Base-by-base conservation (phyloP, 2,888 invertebrate genomes). In the Apotomis betuletana region DNA sequence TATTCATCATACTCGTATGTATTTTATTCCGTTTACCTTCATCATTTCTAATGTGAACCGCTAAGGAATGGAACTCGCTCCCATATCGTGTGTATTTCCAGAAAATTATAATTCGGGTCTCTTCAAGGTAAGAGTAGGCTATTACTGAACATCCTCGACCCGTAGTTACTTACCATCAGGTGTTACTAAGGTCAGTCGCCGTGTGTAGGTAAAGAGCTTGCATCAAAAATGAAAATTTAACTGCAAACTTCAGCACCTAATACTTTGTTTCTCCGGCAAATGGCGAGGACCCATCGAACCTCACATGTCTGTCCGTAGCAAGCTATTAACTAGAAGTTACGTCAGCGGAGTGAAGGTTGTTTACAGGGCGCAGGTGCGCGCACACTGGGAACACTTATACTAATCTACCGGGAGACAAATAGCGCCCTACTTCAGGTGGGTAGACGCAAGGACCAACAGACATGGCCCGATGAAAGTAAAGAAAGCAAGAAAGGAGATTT, bases 371-470 rank as follows among this genome's bases (percentile, higher is more conserved):
- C 89, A 89, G 89, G 88, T 89, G 89, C 80, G 79, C 75, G 77
- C 78, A 79, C 80, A 78, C 74, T 77, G 78, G 80, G 85, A 68
- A 75, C 86, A 87, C 89, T 88, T 87, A 85, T 81, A 84, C 87
- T 91, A 90, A 91, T 90, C 91, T 88, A 85, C 83, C 85, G 78
- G 80, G 84, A 90, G 88, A 91, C 87, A 90, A 90, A 89, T 87
- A 89, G 85, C 84, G 79, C 81, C 81, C 87, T 83, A 82, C 80
- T 77, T 77, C 77, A 76, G 77, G 65, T 73, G 80, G 79, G 80
- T 52, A 79, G 80, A 78, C 10, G n/a, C 63, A 10, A 2, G 49
- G 69, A 46, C 15, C 5, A n/a, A 5, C 27, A 52, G 59, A 70
- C 54, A 59, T n/a, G 44, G 4, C 9, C 10, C 27, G 15, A 15